Conservation (phyloP, 2,113 vertebrate genomes). For the Vulpes vulpes region DNA sequence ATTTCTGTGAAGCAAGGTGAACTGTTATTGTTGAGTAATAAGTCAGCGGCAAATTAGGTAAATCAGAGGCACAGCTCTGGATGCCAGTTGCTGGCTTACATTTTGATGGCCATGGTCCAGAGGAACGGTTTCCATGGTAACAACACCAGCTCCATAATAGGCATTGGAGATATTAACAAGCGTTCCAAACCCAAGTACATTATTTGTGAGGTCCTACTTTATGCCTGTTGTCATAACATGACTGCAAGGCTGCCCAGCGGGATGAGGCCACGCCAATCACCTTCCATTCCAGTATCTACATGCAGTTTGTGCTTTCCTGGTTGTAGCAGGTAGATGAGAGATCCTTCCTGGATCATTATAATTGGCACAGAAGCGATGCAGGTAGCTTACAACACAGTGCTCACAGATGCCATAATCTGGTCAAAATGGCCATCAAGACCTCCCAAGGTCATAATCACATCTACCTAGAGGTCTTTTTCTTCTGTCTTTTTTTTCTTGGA, state of each 20-base stretch:
- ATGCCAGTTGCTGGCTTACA: too few relatives aligned
- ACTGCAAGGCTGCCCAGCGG: constrained; percentile 91
- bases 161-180: too few relatives aligned
- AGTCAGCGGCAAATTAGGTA: too few relatives aligned
- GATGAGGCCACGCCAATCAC: constrained; percentile 96
- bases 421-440: constrained; percentile 96
- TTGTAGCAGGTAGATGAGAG: constrained; percentile 93
- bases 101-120: too few relatives aligned
- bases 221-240: constrained; percentile 93
- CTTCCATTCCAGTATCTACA: constrained; percentile 95
- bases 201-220: constrained; percentile 93
- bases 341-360: constrained; percentile 93
- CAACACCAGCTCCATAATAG: too few relatives aligned
- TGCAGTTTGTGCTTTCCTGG: constrained; percentile 91
- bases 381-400: constrained; percentile 92
- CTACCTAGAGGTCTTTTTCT: constrained; percentile 87
- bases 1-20: too few relatives aligned
- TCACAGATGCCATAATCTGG: constrained; percentile 96
- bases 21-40: too few relatives aligned
- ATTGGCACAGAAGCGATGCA: constrained; percentile 90
- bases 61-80: too few relatives aligned
- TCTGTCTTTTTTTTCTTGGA: too few relatives aligned
- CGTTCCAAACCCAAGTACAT: too few relatives aligned
- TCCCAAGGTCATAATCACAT: constrained; percentile 93
- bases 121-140: too few relatives aligned